phyloP scores from a whole-genome alignment of 2,888 invertebrate genomes.

The Latrodectus hesperus region DNA sequence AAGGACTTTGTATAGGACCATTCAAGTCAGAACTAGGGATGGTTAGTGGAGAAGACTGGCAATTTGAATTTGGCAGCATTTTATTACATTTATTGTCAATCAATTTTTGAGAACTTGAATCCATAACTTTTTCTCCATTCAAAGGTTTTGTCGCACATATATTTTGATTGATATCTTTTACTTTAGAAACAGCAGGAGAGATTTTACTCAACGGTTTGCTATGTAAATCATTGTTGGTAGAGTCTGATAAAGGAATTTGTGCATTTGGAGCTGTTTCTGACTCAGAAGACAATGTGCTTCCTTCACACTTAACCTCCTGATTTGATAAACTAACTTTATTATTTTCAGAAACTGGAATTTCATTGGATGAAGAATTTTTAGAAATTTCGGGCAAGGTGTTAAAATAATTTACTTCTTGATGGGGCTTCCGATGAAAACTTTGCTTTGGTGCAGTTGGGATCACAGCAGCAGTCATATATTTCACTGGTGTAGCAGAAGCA shows the following conservation, averaged over 20 bases:
- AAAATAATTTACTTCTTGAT: constrained; percentile 37
- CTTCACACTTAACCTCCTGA: constrained; percentile 28
- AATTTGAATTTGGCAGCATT: constrained; percentile 45
- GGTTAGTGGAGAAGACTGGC: constrained; percentile 11
- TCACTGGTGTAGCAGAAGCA: constrained; percentile 10
- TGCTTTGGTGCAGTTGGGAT: constrained; percentile 68
- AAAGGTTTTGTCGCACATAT: constrained; percentile 22
- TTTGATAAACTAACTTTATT: neutral
- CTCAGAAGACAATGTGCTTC: constrained; percentile 25
- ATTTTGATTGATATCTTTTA: constrained; percentile 57
- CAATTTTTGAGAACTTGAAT: constrained; percentile 25
- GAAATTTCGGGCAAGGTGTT: neutral
- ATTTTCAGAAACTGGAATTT: constrained; percentile 2
- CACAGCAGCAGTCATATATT: constrained; percentile 65
- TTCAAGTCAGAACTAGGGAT: constrained; percentile 10
- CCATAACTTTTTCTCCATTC: constrained; percentile 11
- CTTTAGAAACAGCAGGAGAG: constrained; percentile 46
- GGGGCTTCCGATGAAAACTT: constrained; percentile 39
- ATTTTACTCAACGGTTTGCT: constrained; percentile 33
- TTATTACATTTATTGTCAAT: constrained; percentile 25
- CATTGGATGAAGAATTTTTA: neutral
- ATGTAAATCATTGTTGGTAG: constrained; percentile 6
- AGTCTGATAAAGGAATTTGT: constrained; percentile 12
- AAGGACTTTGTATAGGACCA: constrained; percentile 20
- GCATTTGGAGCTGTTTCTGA: neutral